A percentile compares a stretch with the other conserved stretches of the same genome.
These are phyloP conservation scores for Eupithecia abbreviata DNA, from an alignment of 2,888 invertebrate genomes.

Conservation along the genomic window DNA sequence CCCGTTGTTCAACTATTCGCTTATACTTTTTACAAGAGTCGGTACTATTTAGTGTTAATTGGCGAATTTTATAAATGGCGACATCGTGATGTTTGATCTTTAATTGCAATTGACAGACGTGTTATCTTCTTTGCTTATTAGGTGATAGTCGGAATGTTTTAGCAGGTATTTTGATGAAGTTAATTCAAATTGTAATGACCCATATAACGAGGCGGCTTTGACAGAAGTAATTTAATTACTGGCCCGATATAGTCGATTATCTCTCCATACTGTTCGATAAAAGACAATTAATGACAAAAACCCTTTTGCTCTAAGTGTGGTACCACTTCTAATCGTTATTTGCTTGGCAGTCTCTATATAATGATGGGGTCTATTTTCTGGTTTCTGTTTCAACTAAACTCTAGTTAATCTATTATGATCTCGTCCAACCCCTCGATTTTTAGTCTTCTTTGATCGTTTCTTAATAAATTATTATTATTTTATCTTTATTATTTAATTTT, in stretches of 20 bases:
- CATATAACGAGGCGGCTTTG: constrained; percentile 24
- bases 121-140: constrained; percentile 36
- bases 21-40: constrained; percentile 54
- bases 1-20: constrained; percentile 51
- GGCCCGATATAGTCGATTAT: constrained; percentile 17
- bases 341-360: neutral
- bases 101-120: constrained; percentile 38
- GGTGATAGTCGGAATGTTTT: constrained; percentile 26
- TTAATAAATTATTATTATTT: neutral
- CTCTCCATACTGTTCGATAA: neutral
- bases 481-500: neutral
- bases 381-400: neutral
- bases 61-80: constrained; percentile 39
- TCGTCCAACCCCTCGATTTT: neutral
- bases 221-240: constrained; percentile 20
- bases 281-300: neutral
- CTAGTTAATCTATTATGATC: neutral
- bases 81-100: constrained; percentile 36
- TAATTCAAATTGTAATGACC: constrained; percentile 28
- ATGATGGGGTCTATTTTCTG: neutral
- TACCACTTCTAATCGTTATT: neutral
- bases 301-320: neutral
- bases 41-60: constrained; percentile 60
- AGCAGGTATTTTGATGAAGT: constrained; percentile 30
- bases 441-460: neutral